These are phyloP conservation scores for Pteronura brasiliensis DNA, from an alignment of 2,113 vertebrate species.

Conservation along the genomic window DNA sequence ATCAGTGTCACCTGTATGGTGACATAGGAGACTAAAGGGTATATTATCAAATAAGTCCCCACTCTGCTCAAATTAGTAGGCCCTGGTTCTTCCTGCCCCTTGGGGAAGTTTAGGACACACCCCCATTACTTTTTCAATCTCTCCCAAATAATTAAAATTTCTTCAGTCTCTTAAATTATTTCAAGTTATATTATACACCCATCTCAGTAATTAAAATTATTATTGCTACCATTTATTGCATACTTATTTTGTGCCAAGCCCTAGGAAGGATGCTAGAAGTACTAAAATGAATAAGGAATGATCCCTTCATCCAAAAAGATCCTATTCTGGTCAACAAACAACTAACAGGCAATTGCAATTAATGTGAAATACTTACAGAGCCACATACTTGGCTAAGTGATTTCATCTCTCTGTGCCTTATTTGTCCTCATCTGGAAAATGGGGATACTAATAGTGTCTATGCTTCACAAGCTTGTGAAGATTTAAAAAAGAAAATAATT, in stretches of 20 bases:
- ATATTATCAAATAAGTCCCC: background rate
- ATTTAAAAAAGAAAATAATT: background rate
- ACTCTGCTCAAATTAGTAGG: background rate
- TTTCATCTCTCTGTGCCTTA: background rate
- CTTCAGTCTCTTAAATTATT: background rate
- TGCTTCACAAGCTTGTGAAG: background rate
- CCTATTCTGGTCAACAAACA: background rate
- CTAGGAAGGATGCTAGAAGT: background rate
- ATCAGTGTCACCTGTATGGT: background rate
- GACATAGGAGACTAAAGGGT: background rate
- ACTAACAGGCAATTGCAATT: background rate
- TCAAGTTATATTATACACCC: background rate
- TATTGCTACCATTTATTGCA: background rate
- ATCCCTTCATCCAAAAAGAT: background rate
- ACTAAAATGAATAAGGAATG: background rate
- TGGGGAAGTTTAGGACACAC: background rate
- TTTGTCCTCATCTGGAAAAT: background rate
- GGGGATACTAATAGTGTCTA: background rate
- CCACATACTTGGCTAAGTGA: background rate
- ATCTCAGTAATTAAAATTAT: background rate
- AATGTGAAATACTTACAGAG: background rate
- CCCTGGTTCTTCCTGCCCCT: background rate
- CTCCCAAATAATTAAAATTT: background rate
- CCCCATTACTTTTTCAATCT: background rate
- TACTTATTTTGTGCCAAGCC: background rate